Conservation (phyloP, 2,888 invertebrate genomes). For the Papilio gigon region DNA sequence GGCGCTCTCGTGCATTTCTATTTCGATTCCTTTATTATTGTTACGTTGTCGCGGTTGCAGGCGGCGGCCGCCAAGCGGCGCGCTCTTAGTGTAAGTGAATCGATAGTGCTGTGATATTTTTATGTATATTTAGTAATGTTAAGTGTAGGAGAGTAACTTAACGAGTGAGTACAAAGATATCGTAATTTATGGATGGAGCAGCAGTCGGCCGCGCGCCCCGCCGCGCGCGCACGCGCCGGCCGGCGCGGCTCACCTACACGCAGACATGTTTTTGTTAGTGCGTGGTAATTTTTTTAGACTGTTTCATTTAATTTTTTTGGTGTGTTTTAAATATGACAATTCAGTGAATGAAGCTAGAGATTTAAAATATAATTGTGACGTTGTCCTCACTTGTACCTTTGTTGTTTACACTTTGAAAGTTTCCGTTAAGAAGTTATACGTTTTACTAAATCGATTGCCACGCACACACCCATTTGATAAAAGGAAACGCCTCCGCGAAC, state of each 20-base stretch:
- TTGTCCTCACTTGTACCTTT: background rate
- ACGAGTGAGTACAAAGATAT: constrained; percentile 75
- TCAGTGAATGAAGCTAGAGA: background rate
- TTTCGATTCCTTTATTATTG: constrained; percentile 76
- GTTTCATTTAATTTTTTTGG: background rate
- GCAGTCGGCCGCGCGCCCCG: constrained; percentile 45
- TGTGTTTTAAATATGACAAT: background rate
- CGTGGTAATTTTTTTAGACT: constrained; percentile 31
- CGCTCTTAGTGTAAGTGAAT: constrained; percentile 79
- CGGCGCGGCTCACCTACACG: constrained; percentile 11
- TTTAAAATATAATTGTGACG: background rate
- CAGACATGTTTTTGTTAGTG: constrained; percentile 16
- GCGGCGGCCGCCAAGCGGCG: constrained; percentile 71
- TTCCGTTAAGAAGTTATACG: background rate
- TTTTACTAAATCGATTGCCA: constrained; percentile 29
- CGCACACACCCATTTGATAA: constrained; percentile 17
- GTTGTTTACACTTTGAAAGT: background rate
- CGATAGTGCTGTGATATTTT: constrained; percentile 83
- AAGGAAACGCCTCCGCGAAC: constrained; percentile 17
- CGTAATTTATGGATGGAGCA: constrained; percentile 59
- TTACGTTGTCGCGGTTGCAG: constrained; percentile 56
- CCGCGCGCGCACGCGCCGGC: background rate
- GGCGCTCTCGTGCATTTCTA: constrained; percentile 68
- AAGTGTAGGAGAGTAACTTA: constrained; percentile 71
- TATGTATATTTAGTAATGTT: constrained; percentile 78